phyloP scores from a whole-genome alignment of 2,888 invertebrate species.

The Beris chalybata region DNA sequence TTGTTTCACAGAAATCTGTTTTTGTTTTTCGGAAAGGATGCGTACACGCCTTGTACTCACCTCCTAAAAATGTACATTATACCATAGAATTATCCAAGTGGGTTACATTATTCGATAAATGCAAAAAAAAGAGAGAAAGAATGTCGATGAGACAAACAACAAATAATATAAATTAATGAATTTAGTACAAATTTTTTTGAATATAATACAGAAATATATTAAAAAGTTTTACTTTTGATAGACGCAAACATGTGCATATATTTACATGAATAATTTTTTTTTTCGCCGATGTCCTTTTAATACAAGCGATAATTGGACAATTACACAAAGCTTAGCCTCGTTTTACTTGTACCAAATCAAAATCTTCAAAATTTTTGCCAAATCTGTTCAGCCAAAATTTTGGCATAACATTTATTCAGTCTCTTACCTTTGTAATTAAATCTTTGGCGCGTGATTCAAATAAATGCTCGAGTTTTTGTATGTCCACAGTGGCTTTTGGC shows the following conservation, averaged over 20 bases:
- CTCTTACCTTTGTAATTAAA: conserved; percentile 83
- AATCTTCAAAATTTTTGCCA: no score
- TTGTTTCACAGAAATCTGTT: conserved; percentile 9
- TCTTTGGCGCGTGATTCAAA: conserved; percentile 98
- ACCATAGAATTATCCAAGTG: conserved; percentile 12
- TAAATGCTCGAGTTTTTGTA: conserved; percentile 89
- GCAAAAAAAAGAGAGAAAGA: conserved; percentile 12
- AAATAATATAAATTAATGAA: background rate
- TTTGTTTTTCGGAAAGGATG: conserved; percentile 20
- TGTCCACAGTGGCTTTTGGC: conserved; percentile 81
- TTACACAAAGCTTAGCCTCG: background rate
- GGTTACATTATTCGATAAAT: conserved; percentile 12
- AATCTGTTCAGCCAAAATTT: no score
- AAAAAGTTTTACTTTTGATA: background rate
- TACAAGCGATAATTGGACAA: background rate
- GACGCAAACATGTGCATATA: background rate
- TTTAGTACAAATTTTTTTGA: conserved; percentile 7
- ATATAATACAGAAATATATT: background rate
- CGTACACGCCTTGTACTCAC: conserved; percentile 24
- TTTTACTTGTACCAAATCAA: no score
- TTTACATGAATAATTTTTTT: background rate
- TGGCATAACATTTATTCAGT: no score
- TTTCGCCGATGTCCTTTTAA: background rate
- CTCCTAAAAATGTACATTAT: conserved; percentile 19
- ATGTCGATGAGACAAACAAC: conserved; percentile 11